Conservation (phyloP, 1,140 invertebrate species). For the Vanessa atalanta region DNA sequence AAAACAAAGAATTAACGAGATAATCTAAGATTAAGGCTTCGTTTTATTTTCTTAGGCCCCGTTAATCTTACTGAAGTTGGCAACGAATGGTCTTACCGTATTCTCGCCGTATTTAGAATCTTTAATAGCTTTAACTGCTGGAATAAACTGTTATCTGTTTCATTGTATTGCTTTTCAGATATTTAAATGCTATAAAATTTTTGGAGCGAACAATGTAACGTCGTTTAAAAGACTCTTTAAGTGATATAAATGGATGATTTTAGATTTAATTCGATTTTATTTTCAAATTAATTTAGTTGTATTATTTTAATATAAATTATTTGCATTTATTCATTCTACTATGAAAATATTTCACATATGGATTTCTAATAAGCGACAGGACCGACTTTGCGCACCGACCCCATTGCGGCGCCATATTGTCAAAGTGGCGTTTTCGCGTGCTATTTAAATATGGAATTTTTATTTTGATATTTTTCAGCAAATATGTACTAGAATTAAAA, state of each 20-base stretch:
- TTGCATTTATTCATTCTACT: too few species aligned
- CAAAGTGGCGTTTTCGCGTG: too few species aligned
- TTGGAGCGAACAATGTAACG: not conserved
- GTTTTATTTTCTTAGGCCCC: slow-evolving; percentile 12
- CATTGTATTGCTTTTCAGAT: not conserved
- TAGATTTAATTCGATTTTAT: not conserved
- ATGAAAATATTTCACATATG: too few species aligned
- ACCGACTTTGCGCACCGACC: too few species aligned
- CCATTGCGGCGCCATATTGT: too few species aligned
- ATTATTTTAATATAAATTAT: too few species aligned
- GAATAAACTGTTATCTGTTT: slow-evolving; percentile 7
- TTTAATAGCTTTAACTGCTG: slow-evolving; percentile 13
- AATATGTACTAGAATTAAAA: too few species aligned
- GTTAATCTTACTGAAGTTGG: slow-evolving; percentile 4
- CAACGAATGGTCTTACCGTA: slow-evolving; percentile 2
- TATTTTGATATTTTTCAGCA: too few species aligned
- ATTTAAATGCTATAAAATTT: slow-evolving; percentile 8
- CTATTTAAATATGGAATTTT: too few species aligned
- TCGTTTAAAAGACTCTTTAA: not conserved
- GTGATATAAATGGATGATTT: not conserved
- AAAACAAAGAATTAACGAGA: slow-evolving; percentile 12
- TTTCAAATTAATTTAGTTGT: not conserved
- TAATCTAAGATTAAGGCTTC: slow-evolving; percentile 2
- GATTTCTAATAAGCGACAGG: too few species aligned
- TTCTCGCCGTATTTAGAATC: slow-evolving; percentile 1